A percentile compares a stretch with the other conserved stretches of the same genome.
Evolutionary conservation across 2,888 invertebrate genomes (phyloP).

Genomic region (Temnothorax rugatulus): DNA sequence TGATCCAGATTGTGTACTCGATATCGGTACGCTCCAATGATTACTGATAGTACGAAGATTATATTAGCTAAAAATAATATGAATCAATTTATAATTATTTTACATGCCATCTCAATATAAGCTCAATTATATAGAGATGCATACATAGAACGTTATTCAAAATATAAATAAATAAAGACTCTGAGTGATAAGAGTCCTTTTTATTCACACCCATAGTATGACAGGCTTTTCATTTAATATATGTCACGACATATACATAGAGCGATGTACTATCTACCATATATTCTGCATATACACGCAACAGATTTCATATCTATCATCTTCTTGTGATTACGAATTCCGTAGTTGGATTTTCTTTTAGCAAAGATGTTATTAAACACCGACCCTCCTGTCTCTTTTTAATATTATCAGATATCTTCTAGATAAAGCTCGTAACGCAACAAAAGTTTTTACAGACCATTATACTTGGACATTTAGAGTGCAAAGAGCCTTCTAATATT

Average conservation of each 20-base stretch:
- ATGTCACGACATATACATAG: background rate
- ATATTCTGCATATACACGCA: background rate
- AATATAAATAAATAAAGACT: slow-evolving; percentile 1
- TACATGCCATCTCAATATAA: slow-evolving; percentile 31
- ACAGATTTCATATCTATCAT: background rate
- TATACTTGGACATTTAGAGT: slow-evolving; percentile 51
- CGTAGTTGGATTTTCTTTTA: background rate
- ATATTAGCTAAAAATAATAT: background rate
- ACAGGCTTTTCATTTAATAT: slow-evolving; percentile 16
- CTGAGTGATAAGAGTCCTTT: background rate
- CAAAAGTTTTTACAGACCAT: slow-evolving; percentile 37
- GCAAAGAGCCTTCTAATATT: slow-evolving; percentile 53
- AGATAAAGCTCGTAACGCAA: slow-evolving; percentile 26
- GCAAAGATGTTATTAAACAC: background rate
- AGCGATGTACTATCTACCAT: background rate
- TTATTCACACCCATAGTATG: slow-evolving; percentile 6
- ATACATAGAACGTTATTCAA: slow-evolving; percentile 12
- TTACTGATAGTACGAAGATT: slow-evolving; percentile 18
- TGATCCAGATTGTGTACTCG: slow-evolving; percentile 27
- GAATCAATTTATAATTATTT: slow-evolving; percentile 42
- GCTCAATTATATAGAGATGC: background rate
- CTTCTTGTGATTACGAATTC: background rate
- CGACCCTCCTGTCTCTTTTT: background rate
- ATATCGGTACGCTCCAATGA: slow-evolving; percentile 2
- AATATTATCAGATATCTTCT: slow-evolving; percentile 22